Conservation (phyloP, 2,888 invertebrate genomes). For the Amorpha juglandis region DNA sequence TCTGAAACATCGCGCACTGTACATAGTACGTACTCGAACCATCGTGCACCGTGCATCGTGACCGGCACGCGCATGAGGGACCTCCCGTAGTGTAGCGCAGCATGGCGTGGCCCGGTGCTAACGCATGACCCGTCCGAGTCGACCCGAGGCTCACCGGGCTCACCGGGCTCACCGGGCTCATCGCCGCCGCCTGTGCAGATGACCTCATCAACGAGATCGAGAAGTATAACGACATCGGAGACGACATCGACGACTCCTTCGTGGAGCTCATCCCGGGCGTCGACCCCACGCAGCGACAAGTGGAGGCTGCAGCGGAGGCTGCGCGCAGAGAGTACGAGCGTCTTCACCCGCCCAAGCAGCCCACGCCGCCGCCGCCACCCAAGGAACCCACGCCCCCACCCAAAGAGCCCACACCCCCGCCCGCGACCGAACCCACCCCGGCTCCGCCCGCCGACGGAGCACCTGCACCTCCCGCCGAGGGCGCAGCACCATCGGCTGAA, state of each 20-base stretch:
- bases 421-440: slow-evolving; percentile 50
- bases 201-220: slow-evolving; percentile 94
- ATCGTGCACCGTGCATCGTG: slow-evolving; percentile 55
- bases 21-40: slow-evolving; percentile 59
- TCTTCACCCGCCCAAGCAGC: slow-evolving; percentile 45
- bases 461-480: slow-evolving; percentile 28
- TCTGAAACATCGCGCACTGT: slow-evolving; percentile 34
- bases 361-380: slow-evolving; percentile 48
- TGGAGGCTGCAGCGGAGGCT: slow-evolving; percentile 56
- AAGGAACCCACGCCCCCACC: slow-evolving; percentile 42
- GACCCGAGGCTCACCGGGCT: slow-evolving; percentile 44
- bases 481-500: slow-evolving; percentile 46
- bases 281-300: slow-evolving; percentile 70
- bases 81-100: slow-evolving; percentile 56
- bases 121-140: slow-evolving; percentile 51
- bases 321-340: slow-evolving; percentile 62
- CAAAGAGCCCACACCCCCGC: slow-evolving; percentile 49
- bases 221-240: slow-evolving; percentile 95
- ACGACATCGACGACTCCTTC: slow-evolving; percentile 97
- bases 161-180: slow-evolving; percentile 50
- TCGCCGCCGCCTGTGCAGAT: slow-evolving; percentile 85
- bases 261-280: slow-evolving; percentile 89
- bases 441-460: slow-evolving; percentile 37
- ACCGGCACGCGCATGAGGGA: slow-evolving; percentile 43
- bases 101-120: slow-evolving; percentile 50